Percentiles rank a stretch among this genome's conserved stretches.
These are phyloP conservation scores for Blera fallax DNA, from an alignment of 2,888 invertebrate genomes.

Conservation along the genomic window DNA sequence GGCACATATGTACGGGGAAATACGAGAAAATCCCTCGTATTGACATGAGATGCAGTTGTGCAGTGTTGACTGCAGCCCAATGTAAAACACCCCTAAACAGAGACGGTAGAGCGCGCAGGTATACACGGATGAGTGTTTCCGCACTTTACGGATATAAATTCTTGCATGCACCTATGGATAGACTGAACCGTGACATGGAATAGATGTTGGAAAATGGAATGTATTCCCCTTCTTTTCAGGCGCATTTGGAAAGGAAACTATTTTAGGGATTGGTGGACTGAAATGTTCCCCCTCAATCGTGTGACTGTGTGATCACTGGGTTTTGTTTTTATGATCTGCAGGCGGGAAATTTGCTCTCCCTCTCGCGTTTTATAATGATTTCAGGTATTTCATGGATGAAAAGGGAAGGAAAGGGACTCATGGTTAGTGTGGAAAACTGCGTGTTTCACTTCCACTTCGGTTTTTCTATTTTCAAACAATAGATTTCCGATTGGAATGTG, in stretches of 20 bases:
- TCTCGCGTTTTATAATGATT: not conserved
- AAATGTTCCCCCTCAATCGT: constrained; percentile 3
- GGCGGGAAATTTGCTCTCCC: constrained; percentile 7
- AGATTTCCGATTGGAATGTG: constrained; percentile 35
- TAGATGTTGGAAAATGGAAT: constrained; percentile 27
- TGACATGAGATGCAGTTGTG: constrained; percentile 40
- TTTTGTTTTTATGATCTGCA: constrained; percentile 25
- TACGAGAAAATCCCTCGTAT: constrained; percentile 52
- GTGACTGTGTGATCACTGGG: not conserved
- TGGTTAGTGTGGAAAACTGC: constrained; percentile 20
- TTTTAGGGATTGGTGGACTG: constrained; percentile 60
- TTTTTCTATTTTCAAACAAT: constrained; percentile 6
- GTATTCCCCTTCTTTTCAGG: constrained; percentile 50
- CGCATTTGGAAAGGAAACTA: not conserved
- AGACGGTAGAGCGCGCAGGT: constrained; percentile 40
- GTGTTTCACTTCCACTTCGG: constrained; percentile 45
- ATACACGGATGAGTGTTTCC: constrained; percentile 49
- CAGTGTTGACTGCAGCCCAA: constrained; percentile 23
- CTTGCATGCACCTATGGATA: constrained; percentile 31
- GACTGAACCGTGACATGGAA: constrained; percentile 48
- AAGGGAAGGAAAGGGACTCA: too few relatives aligned
- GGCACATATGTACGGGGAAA: constrained; percentile 56
- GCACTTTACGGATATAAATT: constrained; percentile 25
- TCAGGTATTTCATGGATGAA: constrained; percentile 20
- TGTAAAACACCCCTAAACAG: constrained; percentile 51